Base-by-base conservation (phyloP, 2,113 vertebrate genomes). In the Gallinago undulata region DNA sequence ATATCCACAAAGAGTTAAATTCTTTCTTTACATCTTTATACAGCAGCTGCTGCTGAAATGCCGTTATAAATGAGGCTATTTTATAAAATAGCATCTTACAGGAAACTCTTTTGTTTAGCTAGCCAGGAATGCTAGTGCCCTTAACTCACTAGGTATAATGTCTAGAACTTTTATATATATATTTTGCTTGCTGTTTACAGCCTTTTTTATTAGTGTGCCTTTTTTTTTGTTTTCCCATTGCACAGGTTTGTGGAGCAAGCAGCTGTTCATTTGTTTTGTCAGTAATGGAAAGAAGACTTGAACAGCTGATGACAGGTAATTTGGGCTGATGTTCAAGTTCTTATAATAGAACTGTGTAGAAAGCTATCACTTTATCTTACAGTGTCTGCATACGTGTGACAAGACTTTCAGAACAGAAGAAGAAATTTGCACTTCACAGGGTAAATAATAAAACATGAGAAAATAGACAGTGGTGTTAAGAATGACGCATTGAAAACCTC, bases 241-340 rank as follows among this genome's bases (percentile, higher is more conserved):
- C 22, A 21, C 77, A 72, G 74, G 81, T 97, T 94, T 89, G 77
- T 95, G 95, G 96, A 93, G 82, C 89, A 97, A 97, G 96, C 78
- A 96, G 94, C 88, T 97, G 96, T 85, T 97, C 87, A 89, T 97
- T 98, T 97, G 93, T 96, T 97, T 96, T 95, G 95, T 96, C 95
- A 96, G 94, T 95, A 95, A 96, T 95, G 81, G 95, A 95, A 91
- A 94, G 92, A 96, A 91, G 95, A 90, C 91, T 95, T 88, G 92
- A 95, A 94, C 94, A 95, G 89, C 96, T 97, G 97, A 98, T 97
- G 96, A 94, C 97, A 97, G 96, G 97, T 96, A 96, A 91, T 94
- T 95, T 96, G 96, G 96, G 94, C 96, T 97, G 96, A 94, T 97
- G 94, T 89, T 91, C 91, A 85, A 75, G 85, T 91, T 77, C 60